Percentiles rank a stretch among this genome's conserved stretches.
Conservation (phyloP, 2,888 invertebrate species). For the Agonopterix alstromeriana region DNA sequence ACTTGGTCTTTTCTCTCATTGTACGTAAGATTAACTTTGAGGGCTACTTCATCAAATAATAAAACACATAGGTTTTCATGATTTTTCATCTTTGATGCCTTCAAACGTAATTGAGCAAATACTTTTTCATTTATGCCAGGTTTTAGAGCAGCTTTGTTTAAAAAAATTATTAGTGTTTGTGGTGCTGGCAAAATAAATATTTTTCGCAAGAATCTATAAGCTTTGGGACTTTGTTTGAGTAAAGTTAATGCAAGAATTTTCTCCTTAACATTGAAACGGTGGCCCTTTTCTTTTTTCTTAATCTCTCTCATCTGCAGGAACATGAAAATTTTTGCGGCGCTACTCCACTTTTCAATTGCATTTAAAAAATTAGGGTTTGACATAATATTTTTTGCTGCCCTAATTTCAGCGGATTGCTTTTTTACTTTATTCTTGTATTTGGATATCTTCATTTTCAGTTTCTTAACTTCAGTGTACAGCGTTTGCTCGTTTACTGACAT, state of each 20-base stretch:
- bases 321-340: not conserved
- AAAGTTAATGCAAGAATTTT: not conserved
- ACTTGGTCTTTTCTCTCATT: constrained; percentile 19
- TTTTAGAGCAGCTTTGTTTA: constrained; percentile 8
- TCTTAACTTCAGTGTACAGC: too few relatives aligned
- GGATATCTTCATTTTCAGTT: too few relatives aligned
- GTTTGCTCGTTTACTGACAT: too few relatives aligned
- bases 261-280: not conserved
- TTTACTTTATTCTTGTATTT: too few relatives aligned
- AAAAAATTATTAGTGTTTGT: constrained; percentile 10
- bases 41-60: constrained; percentile 23
- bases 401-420: not conserved
- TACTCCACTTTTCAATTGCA: not conserved
- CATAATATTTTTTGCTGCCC: not conserved
- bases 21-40: constrained; percentile 17
- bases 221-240: constrained; percentile 11
- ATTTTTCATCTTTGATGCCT: constrained; percentile 12
- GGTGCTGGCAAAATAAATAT: constrained; percentile 15
- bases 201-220: constrained; percentile 12
- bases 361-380: not conserved
- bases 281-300: not conserved
- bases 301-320: constrained; percentile 4
- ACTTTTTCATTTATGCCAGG: constrained; percentile 19
- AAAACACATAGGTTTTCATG: constrained; percentile 16
- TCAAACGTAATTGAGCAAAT: constrained; percentile 14